Conservation (phyloP, 2,113 vertebrate species). For the Rhodinocichla rosea region DNA sequence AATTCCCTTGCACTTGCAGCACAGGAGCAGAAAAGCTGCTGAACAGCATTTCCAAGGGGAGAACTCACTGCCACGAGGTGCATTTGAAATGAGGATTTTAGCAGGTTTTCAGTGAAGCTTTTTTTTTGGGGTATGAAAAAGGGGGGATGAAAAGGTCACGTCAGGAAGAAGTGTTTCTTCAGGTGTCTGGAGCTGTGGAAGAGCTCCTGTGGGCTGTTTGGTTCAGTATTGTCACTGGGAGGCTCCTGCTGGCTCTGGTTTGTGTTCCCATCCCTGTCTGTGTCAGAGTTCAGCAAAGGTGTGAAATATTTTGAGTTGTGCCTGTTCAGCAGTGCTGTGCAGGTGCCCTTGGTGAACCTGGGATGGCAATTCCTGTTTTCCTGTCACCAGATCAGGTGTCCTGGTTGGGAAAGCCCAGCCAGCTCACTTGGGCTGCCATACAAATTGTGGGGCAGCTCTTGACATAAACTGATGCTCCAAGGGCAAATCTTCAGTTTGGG, state of each 20-base stretch:
- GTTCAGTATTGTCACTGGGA: background rate
- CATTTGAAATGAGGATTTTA: background rate
- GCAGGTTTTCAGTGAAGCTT: background rate
- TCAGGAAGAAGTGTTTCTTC: background rate
- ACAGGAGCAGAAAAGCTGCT: background rate
- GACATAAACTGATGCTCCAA: accelerated
- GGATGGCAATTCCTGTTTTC: background rate
- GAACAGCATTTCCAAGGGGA: background rate
- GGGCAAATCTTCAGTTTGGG: background rate
- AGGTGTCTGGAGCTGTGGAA: background rate
- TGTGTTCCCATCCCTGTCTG: background rate
- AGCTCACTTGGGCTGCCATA: background rate
- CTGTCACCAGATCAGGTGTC: background rate
- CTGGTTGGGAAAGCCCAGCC: background rate
- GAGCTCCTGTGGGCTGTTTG: background rate
- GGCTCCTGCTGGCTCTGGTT: background rate
- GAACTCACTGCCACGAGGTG: background rate
- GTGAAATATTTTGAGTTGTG: accelerated
- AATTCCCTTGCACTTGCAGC: background rate
- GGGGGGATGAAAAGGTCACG: background rate
- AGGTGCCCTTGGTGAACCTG: background rate
- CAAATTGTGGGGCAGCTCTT: background rate
- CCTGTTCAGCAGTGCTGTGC: background rate
- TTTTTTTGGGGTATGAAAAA: background rate
- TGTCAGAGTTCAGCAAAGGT: background rate